These are phyloP conservation scores for Balearica regulorum DNA, from an alignment of 2,797 vertebrate species.

Conservation along the genomic window DNA sequence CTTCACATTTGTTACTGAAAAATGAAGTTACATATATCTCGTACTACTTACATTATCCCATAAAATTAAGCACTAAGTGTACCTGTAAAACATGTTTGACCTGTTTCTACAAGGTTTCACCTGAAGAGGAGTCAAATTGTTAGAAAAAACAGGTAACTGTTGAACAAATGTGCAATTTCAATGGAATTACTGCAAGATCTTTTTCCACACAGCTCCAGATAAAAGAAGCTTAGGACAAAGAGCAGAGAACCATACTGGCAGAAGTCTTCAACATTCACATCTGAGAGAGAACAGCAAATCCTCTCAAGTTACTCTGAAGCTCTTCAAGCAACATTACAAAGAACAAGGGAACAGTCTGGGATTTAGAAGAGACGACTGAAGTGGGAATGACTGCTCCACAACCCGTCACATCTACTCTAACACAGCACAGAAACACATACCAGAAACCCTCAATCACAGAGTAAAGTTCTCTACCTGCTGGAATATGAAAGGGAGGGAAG, in stretches of 20 bases:
- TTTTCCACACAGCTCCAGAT: background rate
- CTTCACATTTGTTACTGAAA: background rate
- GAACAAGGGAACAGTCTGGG: background rate
- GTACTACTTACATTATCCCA: background rate
- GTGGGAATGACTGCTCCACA: background rate
- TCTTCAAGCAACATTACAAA: slow-evolving; percentile 17
- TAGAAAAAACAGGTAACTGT: background rate
- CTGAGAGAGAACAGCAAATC: background rate
- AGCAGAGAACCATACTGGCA: background rate
- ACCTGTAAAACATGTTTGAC: slow-evolving; percentile 1
- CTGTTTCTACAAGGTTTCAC: background rate
- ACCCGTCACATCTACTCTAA: background rate
- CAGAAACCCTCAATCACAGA: background rate
- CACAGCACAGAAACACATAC: background rate
- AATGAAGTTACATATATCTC: background rate
- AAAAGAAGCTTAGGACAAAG: background rate
- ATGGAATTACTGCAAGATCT: background rate
- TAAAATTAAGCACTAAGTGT: background rate
- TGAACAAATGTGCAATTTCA: background rate
- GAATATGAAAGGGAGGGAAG: background rate
- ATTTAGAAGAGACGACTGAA: background rate
- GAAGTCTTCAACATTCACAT: background rate
- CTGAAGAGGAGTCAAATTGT: background rate
- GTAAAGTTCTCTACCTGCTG: background rate
- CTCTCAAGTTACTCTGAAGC: slow-evolving; percentile 4